Base-by-base conservation (phyloP, 2,113 vertebrate species). In the Stomatorhinus ivindoensis region DNA sequence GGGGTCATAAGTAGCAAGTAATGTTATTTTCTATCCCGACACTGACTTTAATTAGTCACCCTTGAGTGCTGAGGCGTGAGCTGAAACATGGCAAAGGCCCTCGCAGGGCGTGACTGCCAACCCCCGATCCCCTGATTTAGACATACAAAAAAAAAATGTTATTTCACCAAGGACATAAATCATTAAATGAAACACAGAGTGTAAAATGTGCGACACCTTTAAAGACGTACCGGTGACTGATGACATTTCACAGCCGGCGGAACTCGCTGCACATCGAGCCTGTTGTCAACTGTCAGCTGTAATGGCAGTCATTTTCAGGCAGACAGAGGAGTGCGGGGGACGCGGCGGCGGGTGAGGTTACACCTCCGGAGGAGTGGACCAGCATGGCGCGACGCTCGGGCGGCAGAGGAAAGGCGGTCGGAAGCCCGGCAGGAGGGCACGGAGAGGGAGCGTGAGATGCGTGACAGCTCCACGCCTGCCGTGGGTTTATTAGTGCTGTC, bases 251-350 rank as follows among this genome's bases (percentile, higher is more conserved):
- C 91, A 91, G 92, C 89, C 90, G 42, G 85, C 65, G 31, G 86
- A 91, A 89, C 89, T 92, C 15, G 35, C 88, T 90, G 84, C 92
- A 87, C 91, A 89, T 90, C 21, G 80, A 86, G 85, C n/a, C 35
- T 46, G 91, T 92, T 89, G 92, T 91, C 89, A 92, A 91, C 90
- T 89, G 91, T 91, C 88, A 91, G 35, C 80, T 89, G 61, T 93
- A 91, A 91, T 93, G 90, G 86, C 90, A 90, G 89, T 35, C 88
- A 86, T 91, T 91, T 89, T 85, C 91, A 93, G 92, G 92, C 92
- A 90, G 86, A 65, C 42, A 50, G 55, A 87, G 39, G 48, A n/a
- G 69, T 85, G 87, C 51, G 58, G 53, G 61, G 86, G 80, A 47
- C n/a, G 17, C 21, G 76, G 47, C 42, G 13, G n/a, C 5, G 65